phyloP scores from a whole-genome alignment of 2,797 vertebrate species.

The Acanthis flammea region DNA sequence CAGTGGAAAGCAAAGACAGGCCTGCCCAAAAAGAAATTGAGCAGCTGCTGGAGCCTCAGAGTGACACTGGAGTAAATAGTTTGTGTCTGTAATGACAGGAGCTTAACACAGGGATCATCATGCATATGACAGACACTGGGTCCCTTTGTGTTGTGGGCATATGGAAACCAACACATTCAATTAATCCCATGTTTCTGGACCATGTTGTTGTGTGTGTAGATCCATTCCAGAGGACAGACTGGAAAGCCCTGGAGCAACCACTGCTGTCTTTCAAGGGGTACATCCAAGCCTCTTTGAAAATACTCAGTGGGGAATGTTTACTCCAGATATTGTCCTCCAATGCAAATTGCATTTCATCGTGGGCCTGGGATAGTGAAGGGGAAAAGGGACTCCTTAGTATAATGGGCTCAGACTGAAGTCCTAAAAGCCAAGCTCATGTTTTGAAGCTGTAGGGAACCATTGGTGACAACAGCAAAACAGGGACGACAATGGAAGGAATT shows the following conservation, averaged over 20 bases:
- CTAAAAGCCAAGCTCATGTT: background rate
- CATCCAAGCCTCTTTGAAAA: constrained; percentile 2
- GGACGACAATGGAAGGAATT: background rate
- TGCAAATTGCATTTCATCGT: background rate
- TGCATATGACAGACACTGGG: background rate
- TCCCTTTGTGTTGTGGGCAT: background rate
- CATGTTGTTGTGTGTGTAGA: background rate
- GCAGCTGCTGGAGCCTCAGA: background rate
- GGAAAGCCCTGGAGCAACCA: background rate
- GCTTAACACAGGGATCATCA: background rate
- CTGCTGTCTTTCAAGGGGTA: background rate
- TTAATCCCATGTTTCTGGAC: background rate
- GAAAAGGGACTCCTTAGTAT: background rate
- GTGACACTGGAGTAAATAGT: background rate
- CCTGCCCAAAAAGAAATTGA: background rate
- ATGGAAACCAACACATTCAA: background rate
- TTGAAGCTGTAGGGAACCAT: background rate
- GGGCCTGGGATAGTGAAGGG: background rate
- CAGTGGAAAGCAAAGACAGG: background rate
- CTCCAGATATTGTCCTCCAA: background rate
- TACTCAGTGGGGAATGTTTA: background rate
- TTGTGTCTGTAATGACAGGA: background rate
- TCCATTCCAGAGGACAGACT: background rate
- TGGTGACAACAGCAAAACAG: background rate
- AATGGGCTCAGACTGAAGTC: background rate